These are phyloP conservation scores for Furcifer pardalis DNA, from an alignment of 2,797 vertebrate genomes.

Conservation along the genomic window DNA sequence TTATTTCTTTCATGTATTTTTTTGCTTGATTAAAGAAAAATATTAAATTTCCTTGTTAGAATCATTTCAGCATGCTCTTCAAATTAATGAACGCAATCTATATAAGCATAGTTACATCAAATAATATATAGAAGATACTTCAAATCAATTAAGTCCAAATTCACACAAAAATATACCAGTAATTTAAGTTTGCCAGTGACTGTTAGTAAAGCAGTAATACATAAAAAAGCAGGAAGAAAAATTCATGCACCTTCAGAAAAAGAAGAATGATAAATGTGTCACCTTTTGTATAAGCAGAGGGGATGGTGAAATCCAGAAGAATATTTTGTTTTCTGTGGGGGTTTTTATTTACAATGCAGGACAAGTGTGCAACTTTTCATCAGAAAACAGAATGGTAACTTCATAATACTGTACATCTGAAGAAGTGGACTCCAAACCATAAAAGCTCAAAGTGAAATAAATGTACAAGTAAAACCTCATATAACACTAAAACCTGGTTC, in stretches of 20 bases:
- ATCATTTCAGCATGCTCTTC: not conserved
- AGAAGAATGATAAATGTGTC: too few relatives aligned
- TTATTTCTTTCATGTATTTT: not conserved
- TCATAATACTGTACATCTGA: too few relatives aligned
- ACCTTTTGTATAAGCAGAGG: not conserved
- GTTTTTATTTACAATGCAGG: not conserved
- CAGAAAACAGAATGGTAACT: not conserved
- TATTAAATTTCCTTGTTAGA: not conserved
- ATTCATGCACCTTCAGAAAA: not conserved
- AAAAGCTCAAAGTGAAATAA: too few relatives aligned
- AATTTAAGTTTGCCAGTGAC: not conserved
- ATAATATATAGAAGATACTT: not conserved
- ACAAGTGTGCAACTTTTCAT: not conserved
- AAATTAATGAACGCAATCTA: not conserved
- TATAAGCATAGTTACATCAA: not conserved
- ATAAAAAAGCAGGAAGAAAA: not conserved
- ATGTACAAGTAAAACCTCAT: too few relatives aligned
- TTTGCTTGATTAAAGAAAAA: not conserved
- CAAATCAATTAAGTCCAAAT: not conserved
- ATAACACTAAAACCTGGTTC: too few relatives aligned
- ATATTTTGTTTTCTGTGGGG: not conserved
- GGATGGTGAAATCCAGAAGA: not conserved
- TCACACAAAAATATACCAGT: not conserved
- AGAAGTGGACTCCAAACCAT: too few relatives aligned
- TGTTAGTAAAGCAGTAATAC: not conserved